phyloP scores from a whole-genome alignment of 2,797 vertebrate genomes.

The Brotogeris chrysoptera region DNA sequence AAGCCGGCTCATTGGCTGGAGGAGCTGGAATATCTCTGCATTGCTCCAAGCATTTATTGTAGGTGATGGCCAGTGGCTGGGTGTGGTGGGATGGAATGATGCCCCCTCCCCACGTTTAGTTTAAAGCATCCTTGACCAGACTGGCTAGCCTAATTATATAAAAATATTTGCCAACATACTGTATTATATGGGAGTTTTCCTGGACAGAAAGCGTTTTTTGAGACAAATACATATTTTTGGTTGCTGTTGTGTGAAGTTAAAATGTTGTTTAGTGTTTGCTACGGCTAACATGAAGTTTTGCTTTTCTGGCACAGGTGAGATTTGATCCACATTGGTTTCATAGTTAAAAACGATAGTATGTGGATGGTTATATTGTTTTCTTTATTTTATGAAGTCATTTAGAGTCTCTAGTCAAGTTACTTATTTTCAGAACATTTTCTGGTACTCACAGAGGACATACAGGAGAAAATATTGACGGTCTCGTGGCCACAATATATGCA shows the following conservation, averaged over 20 bases:
- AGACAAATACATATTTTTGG: neutral
- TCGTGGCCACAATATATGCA: neutral
- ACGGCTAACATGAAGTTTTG: neutral
- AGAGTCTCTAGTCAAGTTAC: neutral
- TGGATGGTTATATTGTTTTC: neutral
- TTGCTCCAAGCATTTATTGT: too few relatives aligned
- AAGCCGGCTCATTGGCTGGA: too few relatives aligned
- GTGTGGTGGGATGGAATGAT: too few relatives aligned
- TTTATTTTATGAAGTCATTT: neutral
- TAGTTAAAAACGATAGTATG: neutral
- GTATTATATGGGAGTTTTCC: neutral
- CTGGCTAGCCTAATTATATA: neutral
- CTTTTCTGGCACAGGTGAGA: neutral
- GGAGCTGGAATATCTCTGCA: too few relatives aligned
- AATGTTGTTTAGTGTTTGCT: constrained; percentile 16
- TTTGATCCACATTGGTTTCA: neutral
- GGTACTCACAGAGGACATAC: neutral
- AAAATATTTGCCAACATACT: neutral
- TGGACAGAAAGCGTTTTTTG: neutral
- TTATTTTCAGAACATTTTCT: constrained; percentile 23
- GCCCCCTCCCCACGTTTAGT: too few relatives aligned
- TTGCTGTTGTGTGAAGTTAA: neutral
- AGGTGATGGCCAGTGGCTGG: too few relatives aligned
- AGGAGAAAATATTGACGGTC: constrained; percentile 40
- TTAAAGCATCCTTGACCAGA: too few relatives aligned